Evolutionary conservation across 2,113 vertebrate genomes (phyloP).

Genomic region (Chaetodon auriga): DNA sequence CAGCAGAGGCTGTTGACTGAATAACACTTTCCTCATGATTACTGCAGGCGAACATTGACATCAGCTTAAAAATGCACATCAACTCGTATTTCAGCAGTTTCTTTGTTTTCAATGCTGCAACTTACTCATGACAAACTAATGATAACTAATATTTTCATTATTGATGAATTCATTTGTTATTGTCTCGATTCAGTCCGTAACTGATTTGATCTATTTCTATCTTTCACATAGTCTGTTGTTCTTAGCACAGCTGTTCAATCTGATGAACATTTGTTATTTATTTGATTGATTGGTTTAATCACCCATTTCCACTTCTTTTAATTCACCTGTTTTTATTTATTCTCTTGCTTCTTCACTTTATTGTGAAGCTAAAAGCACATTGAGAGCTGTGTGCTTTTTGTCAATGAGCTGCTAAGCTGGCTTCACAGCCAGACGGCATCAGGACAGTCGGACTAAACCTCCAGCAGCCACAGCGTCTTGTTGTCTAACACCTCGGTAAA

Average conservation of each 20-base stretch:
- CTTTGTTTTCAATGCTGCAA: background rate
- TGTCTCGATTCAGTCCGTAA: background rate
- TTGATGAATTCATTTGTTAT: background rate
- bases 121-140: too few relatives aligned
- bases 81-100: background rate
- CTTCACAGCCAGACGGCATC: background rate
- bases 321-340: too few relatives aligned
- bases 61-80: background rate
- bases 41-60: background rate
- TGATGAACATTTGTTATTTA: too few relatives aligned
- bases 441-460: slow-evolving; percentile 7
- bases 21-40: too few relatives aligned
- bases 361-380: too few relatives aligned
- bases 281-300: too few relatives aligned
- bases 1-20: background rate
- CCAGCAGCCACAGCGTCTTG: slow-evolving; percentile 29
- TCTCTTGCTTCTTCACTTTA: too few relatives aligned
- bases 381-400: slow-evolving; percentile 3
- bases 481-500: slow-evolving; percentile 35
- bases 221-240: too few relatives aligned
- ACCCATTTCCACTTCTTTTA: too few relatives aligned
- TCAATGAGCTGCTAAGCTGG: slow-evolving; percentile 39
- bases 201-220: background rate
- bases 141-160: background rate
- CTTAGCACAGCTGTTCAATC: too few relatives aligned